Percentiles rank a stretch among this genome's conserved stretches.
Conservation (phyloP, 2,888 invertebrate species). For the Chalcis sispes region DNA sequence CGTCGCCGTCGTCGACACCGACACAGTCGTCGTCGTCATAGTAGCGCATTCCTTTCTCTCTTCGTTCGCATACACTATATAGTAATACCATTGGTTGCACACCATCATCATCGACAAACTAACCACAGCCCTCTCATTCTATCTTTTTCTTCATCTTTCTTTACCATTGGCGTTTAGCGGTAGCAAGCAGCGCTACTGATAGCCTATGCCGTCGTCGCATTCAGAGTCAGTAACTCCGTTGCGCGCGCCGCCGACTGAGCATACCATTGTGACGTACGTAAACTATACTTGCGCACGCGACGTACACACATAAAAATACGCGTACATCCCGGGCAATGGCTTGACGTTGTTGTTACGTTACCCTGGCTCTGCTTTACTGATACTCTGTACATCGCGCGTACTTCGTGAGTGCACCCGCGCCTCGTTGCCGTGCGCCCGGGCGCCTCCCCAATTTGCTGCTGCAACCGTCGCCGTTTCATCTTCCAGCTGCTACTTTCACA, state of each 20-base stretch:
- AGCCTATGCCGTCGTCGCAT: no score
- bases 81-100: not conserved
- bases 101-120: not conserved
- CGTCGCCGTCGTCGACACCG: no score
- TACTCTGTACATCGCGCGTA: not conserved
- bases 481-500: no score
- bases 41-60: conserved; percentile 46
- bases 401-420: not conserved
- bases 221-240: conserved; percentile 18
- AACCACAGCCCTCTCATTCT: no score
- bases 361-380: not conserved
- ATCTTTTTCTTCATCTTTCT: no score
- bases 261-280: not conserved
- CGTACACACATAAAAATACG: no score
- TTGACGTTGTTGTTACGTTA: no score
- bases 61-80: conserved; percentile 3
- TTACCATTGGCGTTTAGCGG: not conserved
- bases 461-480: no score
- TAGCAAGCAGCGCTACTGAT: not conserved
- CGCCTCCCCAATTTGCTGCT: not conserved
- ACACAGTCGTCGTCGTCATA: no score
- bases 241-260: not conserved
- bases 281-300: no score
- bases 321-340: no score
- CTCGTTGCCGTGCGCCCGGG: not conserved